These are phyloP conservation scores for Leucoptera coffeella DNA, from an alignment of 2,888 invertebrate species.

Conservation along the genomic window DNA sequence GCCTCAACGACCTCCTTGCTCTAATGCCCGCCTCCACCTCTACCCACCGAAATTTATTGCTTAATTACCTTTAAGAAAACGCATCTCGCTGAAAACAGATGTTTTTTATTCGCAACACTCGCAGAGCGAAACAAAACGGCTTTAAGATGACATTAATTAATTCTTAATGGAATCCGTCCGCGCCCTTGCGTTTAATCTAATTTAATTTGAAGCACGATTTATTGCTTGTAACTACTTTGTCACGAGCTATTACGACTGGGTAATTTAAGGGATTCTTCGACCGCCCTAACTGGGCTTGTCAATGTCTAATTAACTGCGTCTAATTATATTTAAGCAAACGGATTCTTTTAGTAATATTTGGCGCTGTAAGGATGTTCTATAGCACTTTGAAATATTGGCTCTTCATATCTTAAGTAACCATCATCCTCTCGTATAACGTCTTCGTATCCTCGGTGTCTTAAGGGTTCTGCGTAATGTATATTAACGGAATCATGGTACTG, in stretches of 20 bases:
- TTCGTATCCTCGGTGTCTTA: slow-evolving; percentile 25
- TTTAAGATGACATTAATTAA: slow-evolving; percentile 55
- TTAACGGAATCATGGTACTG: slow-evolving; percentile 33
- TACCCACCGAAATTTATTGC: slow-evolving; percentile 53
- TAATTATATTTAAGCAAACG: no score
- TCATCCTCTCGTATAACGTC: slow-evolving; percentile 29
- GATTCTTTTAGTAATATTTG: no score
- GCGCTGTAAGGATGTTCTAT: slow-evolving; percentile 38
- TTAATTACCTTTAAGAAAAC: slow-evolving; percentile 53
- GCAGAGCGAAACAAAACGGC: slow-evolving; percentile 45
- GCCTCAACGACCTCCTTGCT: slow-evolving; percentile 33
- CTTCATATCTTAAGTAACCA: slow-evolving; percentile 31
- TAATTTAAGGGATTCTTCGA: no score
- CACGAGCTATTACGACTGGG: no score
- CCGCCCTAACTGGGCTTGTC: no score
- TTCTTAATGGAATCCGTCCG: slow-evolving; percentile 55
- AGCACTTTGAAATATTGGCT: slow-evolving; percentile 33
- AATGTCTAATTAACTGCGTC: no score
- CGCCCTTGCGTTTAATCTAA: slow-evolving; percentile 49
- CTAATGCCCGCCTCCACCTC: slow-evolving; percentile 40
- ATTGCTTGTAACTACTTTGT: slow-evolving; percentile 50
- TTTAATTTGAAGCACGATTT: slow-evolving; percentile 22
- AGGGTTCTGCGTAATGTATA: slow-evolving; percentile 19
- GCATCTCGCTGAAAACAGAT: slow-evolving; percentile 34
- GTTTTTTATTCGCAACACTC: slow-evolving; percentile 36